phyloP scores from a whole-genome alignment of 2,888 invertebrate species.

The Amorpha juglandis region DNA sequence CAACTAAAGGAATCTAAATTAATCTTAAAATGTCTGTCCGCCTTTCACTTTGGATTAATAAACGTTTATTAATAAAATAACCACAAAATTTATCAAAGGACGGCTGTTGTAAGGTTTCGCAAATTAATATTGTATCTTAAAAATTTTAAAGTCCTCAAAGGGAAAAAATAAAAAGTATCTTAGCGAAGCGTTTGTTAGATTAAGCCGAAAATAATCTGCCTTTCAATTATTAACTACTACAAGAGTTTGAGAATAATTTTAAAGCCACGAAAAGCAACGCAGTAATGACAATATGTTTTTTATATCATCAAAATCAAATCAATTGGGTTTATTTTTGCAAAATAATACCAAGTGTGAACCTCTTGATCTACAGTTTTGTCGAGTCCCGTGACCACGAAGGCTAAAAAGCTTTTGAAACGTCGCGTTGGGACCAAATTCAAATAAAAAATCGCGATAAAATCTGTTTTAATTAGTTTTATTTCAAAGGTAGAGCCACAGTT shows the following conservation, averaged over 20 bases:
- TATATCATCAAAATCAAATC: no score
- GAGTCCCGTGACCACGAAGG: no score
- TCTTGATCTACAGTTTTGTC: no score
- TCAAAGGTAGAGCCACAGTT: no score
- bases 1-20: background rate
- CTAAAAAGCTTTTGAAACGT: no score
- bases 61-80: background rate
- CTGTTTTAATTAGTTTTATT: no score
- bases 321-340: no score
- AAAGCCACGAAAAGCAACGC: background rate
- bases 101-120: background rate
- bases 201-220: conserved; percentile 11
- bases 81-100: background rate
- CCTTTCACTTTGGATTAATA: background rate
- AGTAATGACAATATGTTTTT: no score
- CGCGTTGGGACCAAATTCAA: no score
- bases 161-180: conserved; percentile 4
- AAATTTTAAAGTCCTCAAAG: conserved; percentile 16
- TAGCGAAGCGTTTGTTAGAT: conserved; percentile 9
- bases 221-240: conserved; percentile 5
- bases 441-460: no score
- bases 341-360: no score
- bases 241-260: background rate
- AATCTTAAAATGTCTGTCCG: background rate
- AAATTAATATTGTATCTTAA: conserved; percentile 13